phyloP scores from a whole-genome alignment of 2,113 vertebrate species.

The Antechinus flavipes region DNA sequence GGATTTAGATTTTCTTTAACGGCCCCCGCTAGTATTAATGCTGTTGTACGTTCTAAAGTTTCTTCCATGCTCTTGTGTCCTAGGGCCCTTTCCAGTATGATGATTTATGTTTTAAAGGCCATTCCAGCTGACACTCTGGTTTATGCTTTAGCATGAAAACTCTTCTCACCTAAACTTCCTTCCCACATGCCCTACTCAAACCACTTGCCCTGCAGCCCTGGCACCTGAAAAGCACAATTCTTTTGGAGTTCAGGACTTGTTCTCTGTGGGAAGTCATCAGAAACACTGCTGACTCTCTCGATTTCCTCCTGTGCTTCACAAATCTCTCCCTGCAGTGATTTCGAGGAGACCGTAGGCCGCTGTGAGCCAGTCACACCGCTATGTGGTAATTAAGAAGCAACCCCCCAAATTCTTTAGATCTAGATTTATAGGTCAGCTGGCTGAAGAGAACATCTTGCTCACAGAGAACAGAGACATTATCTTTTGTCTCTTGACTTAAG shows the following conservation, averaged over 20 bases:
- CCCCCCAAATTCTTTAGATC: background rate
- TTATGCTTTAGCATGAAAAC: background rate
- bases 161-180: background rate
- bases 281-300: background rate
- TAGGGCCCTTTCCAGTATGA: background rate
- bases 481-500: conserved; percentile 8
- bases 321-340: background rate
- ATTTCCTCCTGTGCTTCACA: background rate
- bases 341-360: rapidly evolving
- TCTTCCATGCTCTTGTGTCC: background rate
- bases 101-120: background rate
- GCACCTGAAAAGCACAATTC: background rate
- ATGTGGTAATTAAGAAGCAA: background rate
- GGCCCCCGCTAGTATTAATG: background rate
- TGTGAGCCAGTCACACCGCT: background rate
- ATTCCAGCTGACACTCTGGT: background rate
- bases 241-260: conserved; percentile 33
- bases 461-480: rapidly evolving
- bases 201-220: background rate
- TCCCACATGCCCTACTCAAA: background rate
- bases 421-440: background rate
- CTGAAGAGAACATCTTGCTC: background rate
- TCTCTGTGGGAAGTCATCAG: conserved; percentile 46
- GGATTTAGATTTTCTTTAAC: background rate
- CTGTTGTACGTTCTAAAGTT: background rate